Base-by-base conservation (phyloP, 30 jellyfish, hydroid and myxozoan genomes). In the Rhopilema esculentum region DNA sequence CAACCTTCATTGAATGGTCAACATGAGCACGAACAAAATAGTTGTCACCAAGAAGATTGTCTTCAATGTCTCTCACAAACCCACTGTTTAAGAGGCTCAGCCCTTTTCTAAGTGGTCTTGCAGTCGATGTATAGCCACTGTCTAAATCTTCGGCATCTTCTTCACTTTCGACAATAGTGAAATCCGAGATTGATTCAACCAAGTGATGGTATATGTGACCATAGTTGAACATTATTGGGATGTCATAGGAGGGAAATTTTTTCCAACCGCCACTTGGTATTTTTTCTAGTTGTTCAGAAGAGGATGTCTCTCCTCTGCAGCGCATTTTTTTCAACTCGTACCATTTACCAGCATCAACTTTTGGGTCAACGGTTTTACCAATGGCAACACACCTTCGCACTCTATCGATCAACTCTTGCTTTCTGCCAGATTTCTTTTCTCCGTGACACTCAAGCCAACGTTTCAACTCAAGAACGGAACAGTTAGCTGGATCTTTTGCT, bases 401-500 rank as follows among this genome's bases (percentile, higher is more conserved):
- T 24, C 84, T 50, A 65, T 33, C 66, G 33, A 86, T 67, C 64
- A 86, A 51, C 29, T 73, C 95, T 33, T 75, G 84, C 65, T 75
- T 86, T 33, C 29, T 84, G 61, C 93, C 93, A 28, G 80, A 21
- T 66, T 51, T 52, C 62, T 84, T 84, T 31, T 33, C 70, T 19
- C 80, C 88, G 53, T 74, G 93, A 84, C 93, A 84, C 74, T 70
- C 93, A 16, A 84, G 90, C 93, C 93, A 84, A 12, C 93, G 88
- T 72, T 84, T 72, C 50, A 84, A 61, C 70, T 74, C 93, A 22
- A 49, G 25, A 22, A 85, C 73, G 24, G 49, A 28, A 64, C 88
- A 84, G 27, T 32, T 70, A 30, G 84, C 77, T 17, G 85, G 85
- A 57, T 72, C 83, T 12, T 72, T 53, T 19, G 62, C 21, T 32